Base-by-base conservation (phyloP, 1,140 invertebrate species). In the Caerostris darwini region DNA sequence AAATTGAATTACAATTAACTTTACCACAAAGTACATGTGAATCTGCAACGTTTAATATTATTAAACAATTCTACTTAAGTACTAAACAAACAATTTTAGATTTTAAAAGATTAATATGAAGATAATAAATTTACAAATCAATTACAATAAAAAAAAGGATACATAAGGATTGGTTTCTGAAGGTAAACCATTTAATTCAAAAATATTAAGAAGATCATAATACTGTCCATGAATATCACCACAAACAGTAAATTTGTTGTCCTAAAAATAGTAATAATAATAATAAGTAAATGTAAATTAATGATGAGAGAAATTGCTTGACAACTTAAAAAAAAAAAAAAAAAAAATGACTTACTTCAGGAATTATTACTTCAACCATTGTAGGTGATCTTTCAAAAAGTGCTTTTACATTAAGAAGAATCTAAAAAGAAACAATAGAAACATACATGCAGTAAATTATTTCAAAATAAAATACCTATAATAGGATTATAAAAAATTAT, bases 201-300 rank as follows among this genome's bases (percentile, higher is more conserved):
- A 99, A 95, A 99, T 99, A 96, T 99, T 99, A 96, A 99, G 97
- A 82, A 99, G 96, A 97, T 99, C 99, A 96, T 99, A 99, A 96
- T 97, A 99, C 96, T 99, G 99, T 53, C 99, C 99, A 96, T 99
- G 99, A 95, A 99, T 99, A 96, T 99, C 99, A n/a, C 99, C 99
- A 96, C 99, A 99, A 88, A 99, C 98, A 58, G 99, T 99, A 96
- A 99, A 99, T 97, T 99, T 99, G 85, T 97, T 97, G 77, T 98
- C 97, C 94, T 95, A 53, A 8, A 85, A 90, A 91, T 10, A 71
- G 53, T 88, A 89, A 5, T 5, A 34, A 19, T 53, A 53, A 81
- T 81, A 81, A 81, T 34, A 81, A n/a, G 34, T 53, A 85, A 5
- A 58, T 85, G 71, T 81, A 81, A 3, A n/a, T 56, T 57, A 59